These are phyloP conservation scores for Geopemphigus sp. DNA, from an alignment of 1,140 invertebrate genomes.

Conservation along the genomic window DNA sequence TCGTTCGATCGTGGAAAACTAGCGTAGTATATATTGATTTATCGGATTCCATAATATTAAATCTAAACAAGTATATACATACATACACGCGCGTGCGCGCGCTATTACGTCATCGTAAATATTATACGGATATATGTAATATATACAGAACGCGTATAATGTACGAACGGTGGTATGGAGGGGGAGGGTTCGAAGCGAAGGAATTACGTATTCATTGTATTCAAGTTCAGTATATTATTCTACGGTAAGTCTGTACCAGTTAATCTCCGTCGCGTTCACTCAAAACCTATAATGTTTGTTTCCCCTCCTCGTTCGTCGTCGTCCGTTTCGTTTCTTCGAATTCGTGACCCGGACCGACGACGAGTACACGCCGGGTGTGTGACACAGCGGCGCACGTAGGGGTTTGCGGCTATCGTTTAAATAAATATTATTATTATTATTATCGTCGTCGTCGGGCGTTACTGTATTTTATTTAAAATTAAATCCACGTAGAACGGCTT, in stretches of 20 bases:
- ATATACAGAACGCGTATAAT: neutral
- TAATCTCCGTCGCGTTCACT: conserved; percentile 15
- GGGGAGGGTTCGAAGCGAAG: neutral
- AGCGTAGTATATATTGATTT: neutral
- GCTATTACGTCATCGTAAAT: conserved; percentile 29
- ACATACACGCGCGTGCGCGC: neutral
- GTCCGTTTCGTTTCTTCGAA: neutral
- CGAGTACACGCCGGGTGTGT: conserved; percentile 6
- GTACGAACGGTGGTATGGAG: too few relatives aligned
- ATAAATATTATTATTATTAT: neutral
- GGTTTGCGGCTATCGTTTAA: conserved; percentile 1
- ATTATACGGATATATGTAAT: neutral
- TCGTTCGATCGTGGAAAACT: neutral
- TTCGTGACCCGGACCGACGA: neutral
- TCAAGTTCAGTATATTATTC: conserved; percentile 21
- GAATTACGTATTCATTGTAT: conserved; percentile 25
- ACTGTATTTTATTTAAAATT: conserved; percentile 12
- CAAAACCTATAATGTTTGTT: neutral
- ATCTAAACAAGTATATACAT: too few relatives aligned
- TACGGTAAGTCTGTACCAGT: conserved; percentile 15
- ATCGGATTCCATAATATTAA: too few relatives aligned
- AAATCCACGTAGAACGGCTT: conserved; percentile 27
- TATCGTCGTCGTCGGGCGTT: neutral
- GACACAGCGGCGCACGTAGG: neutral
- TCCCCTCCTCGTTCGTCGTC: neutral